phyloP scores from a whole-genome alignment of 2,797 vertebrate species.

The Sebastes itinus region DNA sequence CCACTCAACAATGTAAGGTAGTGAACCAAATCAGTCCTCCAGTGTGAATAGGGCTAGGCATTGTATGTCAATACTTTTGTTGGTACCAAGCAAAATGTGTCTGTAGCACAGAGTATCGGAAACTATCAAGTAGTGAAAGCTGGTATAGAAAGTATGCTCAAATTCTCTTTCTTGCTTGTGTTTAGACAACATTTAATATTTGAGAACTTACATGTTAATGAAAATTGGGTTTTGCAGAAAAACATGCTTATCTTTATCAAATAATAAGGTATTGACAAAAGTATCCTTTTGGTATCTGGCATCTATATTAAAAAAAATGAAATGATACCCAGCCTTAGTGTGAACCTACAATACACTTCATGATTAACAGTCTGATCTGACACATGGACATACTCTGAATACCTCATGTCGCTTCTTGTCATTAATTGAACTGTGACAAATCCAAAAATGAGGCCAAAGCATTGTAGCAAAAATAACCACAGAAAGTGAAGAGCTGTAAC shows the following conservation, averaged over 20 bases:
- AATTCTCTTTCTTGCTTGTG: neutral
- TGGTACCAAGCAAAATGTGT: neutral
- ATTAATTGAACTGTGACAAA: conserved; percentile 38
- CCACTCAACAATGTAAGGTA: neutral
- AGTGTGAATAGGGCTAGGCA: neutral
- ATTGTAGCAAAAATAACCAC: conserved; percentile 54
- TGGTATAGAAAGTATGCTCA: neutral
- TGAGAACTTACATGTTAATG: neutral
- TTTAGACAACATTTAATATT: conserved; percentile 14
- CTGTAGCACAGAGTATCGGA: neutral
- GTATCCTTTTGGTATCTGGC: neutral
- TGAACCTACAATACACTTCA: neutral
- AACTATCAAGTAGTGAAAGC: neutral
- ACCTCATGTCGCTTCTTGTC: conserved; percentile 42
- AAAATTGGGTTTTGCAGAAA: neutral
- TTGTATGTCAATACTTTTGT: no score
- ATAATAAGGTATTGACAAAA: neutral
- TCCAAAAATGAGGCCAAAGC: conserved; percentile 32
- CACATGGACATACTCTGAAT: conserved; percentile 20
- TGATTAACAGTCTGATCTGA: conserved; percentile 4
- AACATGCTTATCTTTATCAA: neutral
- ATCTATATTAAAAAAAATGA: neutral
- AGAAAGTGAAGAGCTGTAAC: conserved; percentile 36
- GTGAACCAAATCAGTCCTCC: neutral
- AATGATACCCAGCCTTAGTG: neutral